Evolutionary conservation across 1,140 invertebrate genomes (phyloP).

Genomic region (Vollenhovia emeryi): DNA sequence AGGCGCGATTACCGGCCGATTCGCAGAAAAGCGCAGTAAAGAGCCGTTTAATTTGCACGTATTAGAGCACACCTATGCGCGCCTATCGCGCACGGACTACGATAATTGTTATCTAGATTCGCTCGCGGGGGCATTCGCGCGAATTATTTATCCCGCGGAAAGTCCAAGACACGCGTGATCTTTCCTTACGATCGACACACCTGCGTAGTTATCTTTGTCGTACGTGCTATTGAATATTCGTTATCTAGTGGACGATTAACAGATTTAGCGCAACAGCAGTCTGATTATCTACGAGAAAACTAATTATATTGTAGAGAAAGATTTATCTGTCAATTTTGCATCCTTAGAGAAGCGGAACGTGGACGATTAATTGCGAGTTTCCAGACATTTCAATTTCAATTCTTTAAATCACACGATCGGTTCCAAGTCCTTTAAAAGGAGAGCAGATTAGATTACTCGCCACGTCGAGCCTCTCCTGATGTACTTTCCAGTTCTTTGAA

Average conservation of each 20-base stretch:
- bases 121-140: background rate
- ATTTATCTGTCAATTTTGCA: background rate
- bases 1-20: background rate
- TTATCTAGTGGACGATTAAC: background rate
- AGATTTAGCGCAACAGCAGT: background rate
- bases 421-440: background rate
- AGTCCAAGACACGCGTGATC: background rate
- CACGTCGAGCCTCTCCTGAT: background rate
- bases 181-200: background rate
- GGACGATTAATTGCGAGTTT: background rate
- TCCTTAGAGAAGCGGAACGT: background rate
- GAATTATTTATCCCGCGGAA: background rate
- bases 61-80: background rate
- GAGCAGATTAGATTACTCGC: background rate
- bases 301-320: background rate
- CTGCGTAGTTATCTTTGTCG: background rate
- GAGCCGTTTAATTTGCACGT: background rate
- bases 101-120: slow-evolving; percentile 16
- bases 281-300: background rate
- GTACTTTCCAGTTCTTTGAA: slow-evolving; percentile 10
- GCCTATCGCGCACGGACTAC: background rate
- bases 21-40: background rate
- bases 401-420: background rate
- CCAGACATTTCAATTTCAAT: background rate
- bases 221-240: too few species aligned